Base-by-base conservation (phyloP, 1,140 invertebrate genomes). In the Muscidifurax raptorellus region DNA sequence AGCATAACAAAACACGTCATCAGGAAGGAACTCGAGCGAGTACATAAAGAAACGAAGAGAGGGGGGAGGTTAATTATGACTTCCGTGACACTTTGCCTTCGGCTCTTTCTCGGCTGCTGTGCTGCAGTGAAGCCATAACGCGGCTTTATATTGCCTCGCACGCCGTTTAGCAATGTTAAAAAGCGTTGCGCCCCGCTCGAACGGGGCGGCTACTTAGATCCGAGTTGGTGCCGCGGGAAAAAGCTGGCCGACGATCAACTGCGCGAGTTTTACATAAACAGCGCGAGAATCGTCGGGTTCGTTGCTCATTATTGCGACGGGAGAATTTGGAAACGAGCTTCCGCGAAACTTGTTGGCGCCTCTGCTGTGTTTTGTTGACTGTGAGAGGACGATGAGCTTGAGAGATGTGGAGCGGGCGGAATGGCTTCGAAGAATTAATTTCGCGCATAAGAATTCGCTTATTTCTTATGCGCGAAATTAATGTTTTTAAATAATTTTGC, bases 61-160 rank as follows among this genome's bases (percentile, higher is more conserved):
- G 47, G 25, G 10, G 27, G 47, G 9, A 66, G 36, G 81, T 83
- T 87, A 87, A 83, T 87, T 87, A 87, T 80, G 78, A 85, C 86
- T 85, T 85, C 86, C 81, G 84, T 81, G 74, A 80, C 77, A 85
- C 76, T 83, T 83, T 18, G 69, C 83, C 82, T 80, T 84, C 30
- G 32, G 30, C 6, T 10, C 6, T 66, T n/a, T 59, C 18, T 59
- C 52, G 15, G 22, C 13, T 47, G 2, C 76, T 4, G 22, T 15
- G 59, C 27, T 25, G n/a, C 7, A 22, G 47, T 15, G 25, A 25
- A 80, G 47, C 69, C 52, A 47, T 80, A 80, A 80, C 59, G 47
- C 18, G 47, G 28, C 47, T 28, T 74, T 84, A 80, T 78, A 74
- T 75, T 79, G 76, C 77, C 77, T 84, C 52, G 69, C 67, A 79